A percentile compares a stretch with the other conserved stretches of the same genome.
These are phyloP conservation scores for Natrix natrix DNA, from an alignment of 2,797 vertebrate species.

Conservation along the genomic window DNA sequence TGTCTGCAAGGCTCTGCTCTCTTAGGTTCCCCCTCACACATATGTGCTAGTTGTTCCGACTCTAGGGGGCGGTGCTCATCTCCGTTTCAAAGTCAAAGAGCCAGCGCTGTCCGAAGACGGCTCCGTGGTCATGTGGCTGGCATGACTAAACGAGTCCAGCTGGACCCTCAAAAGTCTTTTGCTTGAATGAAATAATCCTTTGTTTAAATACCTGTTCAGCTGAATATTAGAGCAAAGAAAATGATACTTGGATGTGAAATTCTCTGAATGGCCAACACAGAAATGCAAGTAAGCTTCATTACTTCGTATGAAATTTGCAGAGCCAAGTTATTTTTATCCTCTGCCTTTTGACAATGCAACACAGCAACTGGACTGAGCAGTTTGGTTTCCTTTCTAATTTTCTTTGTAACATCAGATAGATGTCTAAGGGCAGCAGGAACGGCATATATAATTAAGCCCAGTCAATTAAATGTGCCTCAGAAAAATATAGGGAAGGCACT, in stretches of 20 bases:
- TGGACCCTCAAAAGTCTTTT: not conserved
- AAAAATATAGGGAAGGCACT: slow-evolving; percentile 27
- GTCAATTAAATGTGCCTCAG: slow-evolving; percentile 2
- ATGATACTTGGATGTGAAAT: slow-evolving; percentile 50
- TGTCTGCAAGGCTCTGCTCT: not conserved
- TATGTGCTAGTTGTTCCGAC: too few relatives aligned
- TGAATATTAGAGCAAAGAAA: slow-evolving; percentile 8
- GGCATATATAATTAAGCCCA: slow-evolving; percentile 30
- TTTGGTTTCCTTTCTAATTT: slow-evolving; percentile 28
- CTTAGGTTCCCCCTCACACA: not conserved
- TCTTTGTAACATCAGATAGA: slow-evolving; percentile 43
- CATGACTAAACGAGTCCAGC: not conserved
- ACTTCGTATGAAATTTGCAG: slow-evolving; percentile 50
- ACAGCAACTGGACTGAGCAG: slow-evolving; percentile 25
- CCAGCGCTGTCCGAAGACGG: too few relatives aligned
- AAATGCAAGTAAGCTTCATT: slow-evolving; percentile 42
- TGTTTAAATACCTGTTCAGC: slow-evolving; percentile 43
- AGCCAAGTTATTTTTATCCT: slow-evolving; percentile 41
- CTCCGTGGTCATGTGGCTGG: too few relatives aligned
- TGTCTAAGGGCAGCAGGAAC: slow-evolving; percentile 13
- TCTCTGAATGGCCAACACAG: slow-evolving; percentile 49
- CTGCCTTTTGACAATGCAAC: slow-evolving; percentile 50
- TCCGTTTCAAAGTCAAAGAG: too few relatives aligned
- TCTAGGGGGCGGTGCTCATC: too few relatives aligned
- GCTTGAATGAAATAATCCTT: slow-evolving; percentile 46